Evolutionary conservation across 2,113 vertebrate species (phyloP), one percentile per base, ranked within the genome.

Genomic region (Rousettus leschenaultii): DNA sequence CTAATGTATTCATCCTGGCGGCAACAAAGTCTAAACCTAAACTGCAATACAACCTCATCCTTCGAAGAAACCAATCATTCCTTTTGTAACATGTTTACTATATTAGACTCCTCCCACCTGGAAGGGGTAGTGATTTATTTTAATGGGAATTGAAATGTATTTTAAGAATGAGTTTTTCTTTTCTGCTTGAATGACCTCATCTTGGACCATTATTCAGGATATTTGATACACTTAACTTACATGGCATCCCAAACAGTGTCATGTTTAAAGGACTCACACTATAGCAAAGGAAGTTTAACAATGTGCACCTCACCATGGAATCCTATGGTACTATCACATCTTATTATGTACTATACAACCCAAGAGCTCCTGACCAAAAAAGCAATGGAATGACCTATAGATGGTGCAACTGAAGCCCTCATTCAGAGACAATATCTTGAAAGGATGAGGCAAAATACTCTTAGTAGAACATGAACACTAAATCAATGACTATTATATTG

Each of bases 91-190:
- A 59, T 19, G 7, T 48, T 79, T 79, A 55, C 43, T 40, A 90
- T 15, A 40, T 38, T 66, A 77, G 21, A 71, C 14, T 71, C 0
- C 22, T 89, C 82, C 26, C 22, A 18, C 38, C 3, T 48, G 4
- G n/a, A 38, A 71, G 18, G 13, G 4, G 55, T 35, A 59, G 10
- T 89, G 53, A 30, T 57, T 91, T 88, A 40, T 70, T 95, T 91
- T 85, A 10, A 43, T 79, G 26, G 4, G 2, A 73, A 79, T 15
- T 87, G 15, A 51, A 57, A 82, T 0, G 0, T 93, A n/a, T 51
- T 53, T 74, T 55, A 78, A n/a, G 30, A 22, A 30, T 53, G 6
- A 5, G 9, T 51, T 79, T 77, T 53, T n/a, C 6, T 40, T 66
- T 68, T n/a, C 3, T 63, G 22, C 51, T 63, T 55, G 8, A 90